These are phyloP conservation scores for Ciona savignyi DNA, from an alignment of 23 tunicate genomes.

Conservation along the genomic window DNA sequence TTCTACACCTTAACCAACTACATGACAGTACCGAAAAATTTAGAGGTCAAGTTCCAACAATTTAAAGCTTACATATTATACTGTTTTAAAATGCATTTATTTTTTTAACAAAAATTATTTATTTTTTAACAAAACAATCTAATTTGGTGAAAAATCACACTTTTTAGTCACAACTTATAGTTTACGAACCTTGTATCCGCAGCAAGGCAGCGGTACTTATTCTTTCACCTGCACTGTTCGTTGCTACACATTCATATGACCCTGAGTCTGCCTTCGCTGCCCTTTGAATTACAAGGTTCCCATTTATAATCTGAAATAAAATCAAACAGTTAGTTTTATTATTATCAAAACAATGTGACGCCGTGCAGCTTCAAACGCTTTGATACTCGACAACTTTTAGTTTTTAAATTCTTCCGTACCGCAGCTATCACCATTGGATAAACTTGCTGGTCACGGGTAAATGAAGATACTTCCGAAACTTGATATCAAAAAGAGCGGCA, in stretches of 20 bases:
- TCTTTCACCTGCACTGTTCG: constrained; percentile 49
- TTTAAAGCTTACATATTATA: background rate
- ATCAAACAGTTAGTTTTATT: too few relatives aligned
- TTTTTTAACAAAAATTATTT: background rate
- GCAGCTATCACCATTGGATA: background rate
- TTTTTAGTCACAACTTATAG: too few relatives aligned
- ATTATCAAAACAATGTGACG: too few relatives aligned
- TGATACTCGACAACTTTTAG: too few relatives aligned
- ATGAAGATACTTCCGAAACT: background rate
- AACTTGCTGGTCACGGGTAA: background rate
- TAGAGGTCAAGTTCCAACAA: too few relatives aligned
- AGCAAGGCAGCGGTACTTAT: constrained; percentile 21
- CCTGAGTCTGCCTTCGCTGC: constrained; percentile 42
- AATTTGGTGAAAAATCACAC: too few relatives aligned
- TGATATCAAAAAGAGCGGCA: background rate
- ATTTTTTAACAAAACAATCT: too few relatives aligned
- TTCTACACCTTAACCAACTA: too few relatives aligned
- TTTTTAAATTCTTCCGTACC: background rate
- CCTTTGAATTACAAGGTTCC: constrained; percentile 26
- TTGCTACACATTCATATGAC: constrained; percentile 53
- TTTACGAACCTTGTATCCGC: constrained; percentile 41
- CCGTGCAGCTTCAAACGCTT: too few relatives aligned
- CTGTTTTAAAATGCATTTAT: background rate
- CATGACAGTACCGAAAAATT: too few relatives aligned
- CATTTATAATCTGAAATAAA: constrained; percentile 9